Conservation (phyloP, 2,888 invertebrate species). For the Macrophya annulata region DNA sequence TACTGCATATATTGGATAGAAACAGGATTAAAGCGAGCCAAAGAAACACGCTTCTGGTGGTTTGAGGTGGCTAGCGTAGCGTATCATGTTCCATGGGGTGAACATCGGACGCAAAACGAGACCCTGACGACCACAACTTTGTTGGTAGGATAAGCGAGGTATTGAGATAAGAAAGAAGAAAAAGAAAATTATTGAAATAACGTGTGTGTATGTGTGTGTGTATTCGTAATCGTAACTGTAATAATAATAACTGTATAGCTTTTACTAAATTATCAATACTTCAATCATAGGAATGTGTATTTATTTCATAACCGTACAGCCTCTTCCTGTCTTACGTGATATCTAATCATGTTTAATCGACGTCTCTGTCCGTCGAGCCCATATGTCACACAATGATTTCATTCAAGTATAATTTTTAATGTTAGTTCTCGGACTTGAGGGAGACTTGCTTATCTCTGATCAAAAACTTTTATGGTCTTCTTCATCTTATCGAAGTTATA, state of each 20-base stretch:
- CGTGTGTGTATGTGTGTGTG: neutral
- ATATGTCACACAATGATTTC: conserved; percentile 22
- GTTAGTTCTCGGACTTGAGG: neutral
- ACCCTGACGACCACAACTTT: conserved; percentile 6
- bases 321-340: neutral
- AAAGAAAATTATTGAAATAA: neutral
- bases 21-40: conserved; percentile 27
- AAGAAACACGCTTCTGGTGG: conserved; percentile 40
- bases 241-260: neutral
- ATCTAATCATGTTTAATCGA: conserved; percentile 18
- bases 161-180: neutral
- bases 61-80: conserved; percentile 21
- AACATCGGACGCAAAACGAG: neutral
- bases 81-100: conserved; percentile 30
- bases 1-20: neutral
- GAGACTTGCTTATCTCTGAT: neutral
- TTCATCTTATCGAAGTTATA: neutral
- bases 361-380: conserved; percentile 8
- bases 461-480: conserved; percentile 3
- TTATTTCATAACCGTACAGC: neutral
- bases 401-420: conserved; percentile 1
- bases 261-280: neutral
- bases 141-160: neutral
- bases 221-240: neutral
- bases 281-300: neutral